A percentile compares a stretch with the other conserved stretches of the same genome.
Conservation (phyloP, 1,140 invertebrate genomes). For the Megalonaias nervosa region DNA sequence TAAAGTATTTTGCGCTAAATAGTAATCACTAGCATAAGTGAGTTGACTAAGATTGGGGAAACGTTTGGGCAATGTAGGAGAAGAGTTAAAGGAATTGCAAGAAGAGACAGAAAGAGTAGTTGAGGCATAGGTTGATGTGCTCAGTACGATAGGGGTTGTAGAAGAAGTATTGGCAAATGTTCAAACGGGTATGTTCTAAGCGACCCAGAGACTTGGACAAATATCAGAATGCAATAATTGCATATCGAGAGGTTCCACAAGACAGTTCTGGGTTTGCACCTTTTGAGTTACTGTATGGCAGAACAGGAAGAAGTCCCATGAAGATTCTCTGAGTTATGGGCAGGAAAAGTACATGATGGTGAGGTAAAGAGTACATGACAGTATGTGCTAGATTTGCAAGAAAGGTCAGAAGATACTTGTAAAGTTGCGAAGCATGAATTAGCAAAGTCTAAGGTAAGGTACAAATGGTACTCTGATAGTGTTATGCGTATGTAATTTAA, state of each 20-base stretch:
- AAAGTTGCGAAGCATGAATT: slow-evolving; percentile 32
- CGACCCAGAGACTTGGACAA: slow-evolving; percentile 59
- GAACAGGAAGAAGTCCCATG: slow-evolving; percentile 47
- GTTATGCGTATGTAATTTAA: too few relatives aligned
- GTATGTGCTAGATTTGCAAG: slow-evolving; percentile 39
- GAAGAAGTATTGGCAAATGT: slow-evolving; percentile 49
- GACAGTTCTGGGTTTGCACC: slow-evolving; percentile 44
- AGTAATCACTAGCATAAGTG: too few relatives aligned
- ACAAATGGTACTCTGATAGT: slow-evolving; percentile 30
- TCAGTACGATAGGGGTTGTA: slow-evolving; percentile 28
- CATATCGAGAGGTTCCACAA: slow-evolving; percentile 48
- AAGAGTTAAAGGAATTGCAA: too few relatives aligned
- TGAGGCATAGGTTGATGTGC: too few relatives aligned
- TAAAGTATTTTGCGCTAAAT: too few relatives aligned
- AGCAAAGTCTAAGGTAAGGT: background rate
- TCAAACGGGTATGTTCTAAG: slow-evolving; percentile 49
- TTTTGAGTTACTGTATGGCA: slow-evolving; percentile 55
- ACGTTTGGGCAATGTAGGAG: too few relatives aligned
- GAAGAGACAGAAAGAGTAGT: too few relatives aligned
- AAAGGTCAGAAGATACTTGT: slow-evolving; percentile 32
- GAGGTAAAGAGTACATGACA: slow-evolving; percentile 35
- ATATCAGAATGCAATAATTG: slow-evolving; percentile 45
- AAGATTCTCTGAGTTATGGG: slow-evolving; percentile 42
- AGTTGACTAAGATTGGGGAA: too few relatives aligned
- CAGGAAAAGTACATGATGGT: background rate